Evolutionary conservation across 2,888 invertebrate species (phyloP).

Genomic region (Trichogramma evanescens): DNA sequence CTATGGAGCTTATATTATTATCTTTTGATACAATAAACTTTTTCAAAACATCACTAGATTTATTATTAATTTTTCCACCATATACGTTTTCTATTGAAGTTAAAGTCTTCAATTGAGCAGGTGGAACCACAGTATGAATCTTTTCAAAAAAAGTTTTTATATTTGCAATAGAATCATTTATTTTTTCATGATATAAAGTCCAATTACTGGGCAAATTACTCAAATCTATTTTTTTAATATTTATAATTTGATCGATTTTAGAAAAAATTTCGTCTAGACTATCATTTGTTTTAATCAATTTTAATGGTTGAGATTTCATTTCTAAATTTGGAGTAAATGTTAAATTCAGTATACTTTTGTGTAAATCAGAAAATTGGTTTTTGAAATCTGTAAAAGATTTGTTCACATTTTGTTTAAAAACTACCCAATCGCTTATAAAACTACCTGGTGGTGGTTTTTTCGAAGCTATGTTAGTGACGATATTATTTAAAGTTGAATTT

Average conservation of each 20-base stretch:
- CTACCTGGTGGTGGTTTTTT: background rate
- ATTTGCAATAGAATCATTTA: conserved; percentile 2
- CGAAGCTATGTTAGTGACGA: background rate
- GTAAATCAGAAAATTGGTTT: too few species aligned
- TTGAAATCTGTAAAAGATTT: conserved; percentile 3
- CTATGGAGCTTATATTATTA: too few species aligned
- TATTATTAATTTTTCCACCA: too few species aligned
- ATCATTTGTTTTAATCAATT: too few species aligned
- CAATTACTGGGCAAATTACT: conserved; percentile 5
- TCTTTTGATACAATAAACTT: too few species aligned
- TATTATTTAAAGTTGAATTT: conserved; percentile 2
- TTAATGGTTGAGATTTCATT: too few species aligned
- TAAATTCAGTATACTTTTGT: too few species aligned
- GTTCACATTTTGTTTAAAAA: conserved; percentile 6
- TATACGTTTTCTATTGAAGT: background rate
- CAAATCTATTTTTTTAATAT: background rate
- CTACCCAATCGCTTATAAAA: background rate
- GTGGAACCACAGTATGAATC: too few species aligned
- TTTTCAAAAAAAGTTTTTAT: conserved; percentile 1
- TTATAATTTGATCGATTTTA: background rate
- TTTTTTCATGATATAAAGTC: conserved; percentile 6
- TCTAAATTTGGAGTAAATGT: too few species aligned
- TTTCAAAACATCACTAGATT: too few species aligned
- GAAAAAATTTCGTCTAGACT: too few species aligned
- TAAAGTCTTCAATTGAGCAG: too few species aligned